phyloP scores from a whole-genome alignment of 2,888 invertebrate species.

The Diploptera punctata region DNA sequence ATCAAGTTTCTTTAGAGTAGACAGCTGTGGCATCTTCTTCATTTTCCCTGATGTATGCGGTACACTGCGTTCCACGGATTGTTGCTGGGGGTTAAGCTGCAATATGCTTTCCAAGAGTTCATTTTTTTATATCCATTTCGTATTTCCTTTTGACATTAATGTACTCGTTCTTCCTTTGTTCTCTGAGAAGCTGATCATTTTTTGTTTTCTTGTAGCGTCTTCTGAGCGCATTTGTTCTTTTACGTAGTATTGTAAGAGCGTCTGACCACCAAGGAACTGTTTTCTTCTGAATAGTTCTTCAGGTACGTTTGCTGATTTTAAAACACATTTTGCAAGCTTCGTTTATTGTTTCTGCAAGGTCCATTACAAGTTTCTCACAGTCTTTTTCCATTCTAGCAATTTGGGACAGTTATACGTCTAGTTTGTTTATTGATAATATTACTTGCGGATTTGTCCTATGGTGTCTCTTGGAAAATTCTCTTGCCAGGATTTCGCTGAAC shows the following conservation, averaged over 20 bases:
- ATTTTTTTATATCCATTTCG: no score
- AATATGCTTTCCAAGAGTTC: no score
- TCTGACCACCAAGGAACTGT: constrained; percentile 9
- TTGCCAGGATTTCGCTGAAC: no score
- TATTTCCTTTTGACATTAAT: not conserved
- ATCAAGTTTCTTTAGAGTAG: no score
- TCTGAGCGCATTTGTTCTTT: not conserved
- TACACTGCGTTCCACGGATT: no score
- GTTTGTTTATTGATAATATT: not conserved
- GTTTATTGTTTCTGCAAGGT: not conserved
- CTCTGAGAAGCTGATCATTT: not conserved
- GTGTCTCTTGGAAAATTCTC: no score
- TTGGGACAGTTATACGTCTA: not conserved
- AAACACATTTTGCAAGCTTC: no score
- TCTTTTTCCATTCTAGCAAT: not conserved
- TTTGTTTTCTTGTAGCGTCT: not conserved
- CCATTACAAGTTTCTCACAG: not conserved
- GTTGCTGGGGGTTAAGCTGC: no score
- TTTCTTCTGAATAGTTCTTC: not conserved
- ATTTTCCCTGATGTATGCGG: no score
- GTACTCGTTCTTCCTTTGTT: not conserved
- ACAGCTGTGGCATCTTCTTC: no score
- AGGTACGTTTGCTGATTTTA: not conserved
- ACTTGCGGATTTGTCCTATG: not conserved
- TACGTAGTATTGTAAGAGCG: not conserved